Conservation (phyloP, 2,888 invertebrate genomes). For the Acleris emargana region DNA sequence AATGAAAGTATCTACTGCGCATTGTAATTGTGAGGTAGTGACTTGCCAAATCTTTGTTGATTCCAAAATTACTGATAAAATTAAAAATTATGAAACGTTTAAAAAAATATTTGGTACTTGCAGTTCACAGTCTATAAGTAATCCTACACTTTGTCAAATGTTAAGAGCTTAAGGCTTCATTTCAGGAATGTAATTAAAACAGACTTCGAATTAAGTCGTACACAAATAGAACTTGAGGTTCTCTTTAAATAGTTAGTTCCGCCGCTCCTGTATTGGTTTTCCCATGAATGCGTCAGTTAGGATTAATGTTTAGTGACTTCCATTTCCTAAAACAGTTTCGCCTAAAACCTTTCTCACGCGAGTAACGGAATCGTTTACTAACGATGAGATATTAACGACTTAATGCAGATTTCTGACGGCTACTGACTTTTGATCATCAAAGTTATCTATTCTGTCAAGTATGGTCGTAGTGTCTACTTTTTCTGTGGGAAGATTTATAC, state of each 20-base stretch:
- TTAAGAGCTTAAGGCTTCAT: neutral
- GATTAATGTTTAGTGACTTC: slow-evolving; percentile 30
- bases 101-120: no score
- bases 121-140: no score
- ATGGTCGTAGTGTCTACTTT: neutral
- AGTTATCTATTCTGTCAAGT: neutral
- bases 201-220: neutral
- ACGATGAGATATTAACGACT: slow-evolving; percentile 24
- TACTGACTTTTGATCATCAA: neutral
- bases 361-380: slow-evolving; percentile 24
- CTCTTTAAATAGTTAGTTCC: slow-evolving; percentile 33
- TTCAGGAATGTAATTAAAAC: neutral
- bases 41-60: no score
- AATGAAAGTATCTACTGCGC: no score
- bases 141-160: no score
- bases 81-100: no score
- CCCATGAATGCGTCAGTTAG: slow-evolving; percentile 24
- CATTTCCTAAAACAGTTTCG: slow-evolving; percentile 31
- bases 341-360: slow-evolving; percentile 37
- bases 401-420: slow-evolving; percentile 8
- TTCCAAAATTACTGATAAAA: no score
- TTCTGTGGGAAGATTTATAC: no score
- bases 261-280: slow-evolving; percentile 29
- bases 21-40: no score
- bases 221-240: neutral